These are phyloP conservation scores for Amphilophus citrinellus DNA, from an alignment of 2,113 vertebrate genomes.

Conservation along the genomic window DNA sequence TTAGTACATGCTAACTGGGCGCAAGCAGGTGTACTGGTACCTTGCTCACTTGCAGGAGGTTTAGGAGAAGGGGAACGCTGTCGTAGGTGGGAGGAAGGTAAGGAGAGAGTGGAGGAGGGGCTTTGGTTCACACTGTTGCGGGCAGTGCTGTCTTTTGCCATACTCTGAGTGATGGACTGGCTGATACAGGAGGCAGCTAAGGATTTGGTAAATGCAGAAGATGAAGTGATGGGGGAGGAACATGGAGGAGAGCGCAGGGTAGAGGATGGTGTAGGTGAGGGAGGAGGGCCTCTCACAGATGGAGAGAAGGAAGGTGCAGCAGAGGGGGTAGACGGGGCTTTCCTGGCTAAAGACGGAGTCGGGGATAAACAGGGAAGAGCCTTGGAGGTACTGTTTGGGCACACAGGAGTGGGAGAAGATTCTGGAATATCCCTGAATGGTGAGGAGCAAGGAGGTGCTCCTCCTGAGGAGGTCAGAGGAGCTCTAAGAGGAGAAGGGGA, in stretches of 20 bases:
- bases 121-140: conserved; percentile 13
- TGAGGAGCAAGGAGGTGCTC: conserved; percentile 39
- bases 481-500: conserved; percentile 58
- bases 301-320: conserved; percentile 68
- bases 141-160: conserved; percentile 74
- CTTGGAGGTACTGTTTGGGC: conserved; percentile 22
- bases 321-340: conserved; percentile 56
- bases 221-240: conserved; percentile 67
- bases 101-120: neutral
- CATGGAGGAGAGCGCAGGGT: conserved; percentile 51
- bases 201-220: conserved; percentile 81
- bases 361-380: conserved; percentile 49
- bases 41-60: neutral
- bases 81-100: conserved; percentile 33
- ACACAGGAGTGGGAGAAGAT: conserved; percentile 56
- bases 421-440: conserved; percentile 10
- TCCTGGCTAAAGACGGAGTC: conserved; percentile 6
- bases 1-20: conserved; percentile 17
- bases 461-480: conserved; percentile 5
- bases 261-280: conserved; percentile 18
- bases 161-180: conserved; percentile 87
- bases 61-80: conserved; percentile 68
- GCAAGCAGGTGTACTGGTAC: neutral
- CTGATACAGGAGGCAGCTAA: conserved; percentile 88
- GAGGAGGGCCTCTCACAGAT: conserved; percentile 29